Percentiles rank a stretch among this genome's conserved stretches.
Conservation (phyloP, 2,113 vertebrate species). For the Plecotus auritus region DNA sequence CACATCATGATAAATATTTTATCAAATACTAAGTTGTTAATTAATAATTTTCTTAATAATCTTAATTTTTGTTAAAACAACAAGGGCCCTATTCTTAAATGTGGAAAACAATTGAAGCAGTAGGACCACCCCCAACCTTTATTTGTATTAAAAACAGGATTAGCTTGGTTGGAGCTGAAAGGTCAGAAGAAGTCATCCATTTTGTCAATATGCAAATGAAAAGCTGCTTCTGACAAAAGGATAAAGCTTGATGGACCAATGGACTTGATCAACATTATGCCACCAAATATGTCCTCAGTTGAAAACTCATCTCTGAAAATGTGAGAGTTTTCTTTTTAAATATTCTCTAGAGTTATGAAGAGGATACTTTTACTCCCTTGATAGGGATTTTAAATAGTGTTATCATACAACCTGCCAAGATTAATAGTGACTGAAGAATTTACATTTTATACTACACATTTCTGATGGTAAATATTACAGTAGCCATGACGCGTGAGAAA, state of each 20-base stretch:
- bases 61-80: constrained; percentile 3
- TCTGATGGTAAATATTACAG: background rate
- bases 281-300: background rate
- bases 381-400: background rate
- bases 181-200: background rate
- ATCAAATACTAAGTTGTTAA: background rate
- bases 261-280: background rate
- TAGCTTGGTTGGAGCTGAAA: background rate
- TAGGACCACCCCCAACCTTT: too few relatives aligned
- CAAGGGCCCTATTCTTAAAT: background rate
- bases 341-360: background rate
- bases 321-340: background rate
- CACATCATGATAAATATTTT: background rate
- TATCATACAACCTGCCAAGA: background rate
- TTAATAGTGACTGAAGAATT: background rate
- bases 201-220: constrained; percentile 59
- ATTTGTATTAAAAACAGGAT: constrained; percentile 44
- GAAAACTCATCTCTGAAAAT: constrained; percentile 27
- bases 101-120: background rate
- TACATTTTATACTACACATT: background rate
- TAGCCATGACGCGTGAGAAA: background rate
- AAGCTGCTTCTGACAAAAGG: background rate
- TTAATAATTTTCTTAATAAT: background rate
- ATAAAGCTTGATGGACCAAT: background rate
- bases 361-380: background rate